Conservation (phyloP, 2,888 invertebrate species). For the Asteroscopus sphinx region DNA sequence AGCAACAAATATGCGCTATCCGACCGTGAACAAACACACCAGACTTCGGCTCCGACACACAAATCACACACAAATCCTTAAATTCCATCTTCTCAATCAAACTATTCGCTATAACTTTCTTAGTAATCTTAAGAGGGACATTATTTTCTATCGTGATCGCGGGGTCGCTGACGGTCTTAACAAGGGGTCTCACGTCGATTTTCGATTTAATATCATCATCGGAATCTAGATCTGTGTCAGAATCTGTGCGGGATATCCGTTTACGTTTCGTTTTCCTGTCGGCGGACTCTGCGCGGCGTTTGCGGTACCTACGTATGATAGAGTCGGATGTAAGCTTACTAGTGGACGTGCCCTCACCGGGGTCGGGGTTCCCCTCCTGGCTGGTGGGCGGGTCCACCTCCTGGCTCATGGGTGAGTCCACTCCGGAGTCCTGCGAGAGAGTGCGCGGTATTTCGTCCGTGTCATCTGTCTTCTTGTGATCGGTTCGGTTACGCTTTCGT, state of each 20-base stretch:
- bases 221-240: constrained; percentile 64
- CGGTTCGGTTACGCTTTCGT: constrained; percentile 77
- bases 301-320: constrained; percentile 43
- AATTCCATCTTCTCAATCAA: constrained; percentile 69
- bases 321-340: constrained; percentile 1
- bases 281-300: constrained; percentile 71
- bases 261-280: constrained; percentile 70
- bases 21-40: constrained; percentile 92
- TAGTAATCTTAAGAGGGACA: constrained; percentile 57
- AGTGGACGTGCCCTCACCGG: constrained; percentile 45
- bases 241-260: constrained; percentile 57
- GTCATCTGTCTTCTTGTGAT: constrained; percentile 47
- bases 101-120: constrained; percentile 67
- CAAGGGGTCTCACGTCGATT: constrained; percentile 68
- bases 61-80: constrained; percentile 90
- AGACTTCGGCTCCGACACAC: constrained; percentile 91
- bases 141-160: constrained; percentile 71
- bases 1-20: constrained; percentile 92
- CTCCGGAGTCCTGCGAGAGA: constrained; percentile 78
- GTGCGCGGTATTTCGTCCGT: constrained; percentile 59
- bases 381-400: constrained; percentile 47
- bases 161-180: constrained; percentile 84
- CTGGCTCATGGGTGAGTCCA: constrained; percentile 74
- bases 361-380: constrained; percentile 46
- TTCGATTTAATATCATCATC: constrained; percentile 37